Evolutionary conservation across 2,888 invertebrate species (phyloP).

Genomic region (Pimpla rufipes): DNA sequence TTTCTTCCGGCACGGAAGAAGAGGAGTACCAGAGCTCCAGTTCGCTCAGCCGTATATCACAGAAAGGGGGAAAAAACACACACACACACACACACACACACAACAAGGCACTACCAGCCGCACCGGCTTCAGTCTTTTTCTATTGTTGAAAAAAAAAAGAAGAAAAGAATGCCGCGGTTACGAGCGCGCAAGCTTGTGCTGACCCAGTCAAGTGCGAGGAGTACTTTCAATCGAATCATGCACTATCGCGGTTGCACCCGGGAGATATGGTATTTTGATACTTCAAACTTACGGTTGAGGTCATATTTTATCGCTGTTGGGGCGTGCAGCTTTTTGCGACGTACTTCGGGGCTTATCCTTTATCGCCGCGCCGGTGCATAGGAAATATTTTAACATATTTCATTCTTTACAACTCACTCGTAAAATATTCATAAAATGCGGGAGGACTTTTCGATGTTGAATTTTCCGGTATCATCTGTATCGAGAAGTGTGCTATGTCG

Average conservation of each 20-base stretch:
- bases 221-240: constrained; percentile 35
- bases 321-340: background rate
- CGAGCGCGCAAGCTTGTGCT: constrained; percentile 24
- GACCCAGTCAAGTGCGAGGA: constrained; percentile 51
- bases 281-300: background rate
- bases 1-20: constrained; percentile 44
- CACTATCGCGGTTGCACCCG: background rate
- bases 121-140: constrained; percentile 39
- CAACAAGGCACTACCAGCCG: constrained; percentile 26
- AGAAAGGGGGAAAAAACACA: constrained; percentile 36
- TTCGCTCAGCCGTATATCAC: constrained; percentile 52
- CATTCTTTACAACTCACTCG: background rate
- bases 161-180: constrained; percentile 28
- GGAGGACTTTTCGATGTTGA: background rate
- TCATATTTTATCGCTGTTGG: background rate
- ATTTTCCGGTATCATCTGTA: background rate
- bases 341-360: background rate
- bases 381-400: background rate
- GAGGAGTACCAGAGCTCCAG: constrained; percentile 36
- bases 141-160: constrained; percentile 23
- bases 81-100: too few relatives aligned
- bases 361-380: background rate
- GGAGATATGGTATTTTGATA: background rate
- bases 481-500: background rate
- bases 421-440: too few relatives aligned